Base-by-base conservation (phyloP, 2,113 vertebrate genomes). In the Alligator sinensis region DNA sequence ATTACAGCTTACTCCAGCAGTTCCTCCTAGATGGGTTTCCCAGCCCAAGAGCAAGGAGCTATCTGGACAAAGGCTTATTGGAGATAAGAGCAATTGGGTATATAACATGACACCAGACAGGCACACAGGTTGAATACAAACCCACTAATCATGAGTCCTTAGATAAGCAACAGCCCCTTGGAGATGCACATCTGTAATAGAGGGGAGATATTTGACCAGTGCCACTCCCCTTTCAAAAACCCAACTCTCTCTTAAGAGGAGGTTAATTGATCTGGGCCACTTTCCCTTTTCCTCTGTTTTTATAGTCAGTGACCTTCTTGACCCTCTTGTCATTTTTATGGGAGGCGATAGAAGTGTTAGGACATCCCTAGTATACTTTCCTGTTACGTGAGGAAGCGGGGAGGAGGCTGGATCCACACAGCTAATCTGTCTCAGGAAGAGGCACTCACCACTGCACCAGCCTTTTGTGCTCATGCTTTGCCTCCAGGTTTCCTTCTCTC, bases 41-140 rank as follows among this genome's bases (percentile, higher is more conserved):
- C 4, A 0, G 66, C 13, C 57, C 27, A 72, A 76, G 28, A 1
- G 3, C 70, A 0, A 13, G 0, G 11, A 30, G 25, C 64, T 80
- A 57, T 78, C 47, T 0, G 72, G 60, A 77, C 15, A 86, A 6
- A 78, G 27, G 4, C 58, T 1, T 0, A 5, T 0, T 0, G 57
- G 54, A 92, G 86, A 83, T 74, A 80, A 68, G 76, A 21, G 72
- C 1, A 1, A 79, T 88, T 1, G 0, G 2, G 66, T 88, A 30
- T 72, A 24, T 25, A 85, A 81, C 77, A 82, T 59, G 90, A 21
- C 11, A 12, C 0, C 3, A 2, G 90, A 81, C 59, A 59, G 34
- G 9, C 17, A n/a, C 2, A 16, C 12, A 2, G 76, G 9, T 12
- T 9, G 21, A 60, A 68, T 28, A 6, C 6, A 64, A 25, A 70